Evolutionary conservation across 2,113 vertebrate species (phyloP).

Genomic region (Lepisosteus osseus): DNA sequence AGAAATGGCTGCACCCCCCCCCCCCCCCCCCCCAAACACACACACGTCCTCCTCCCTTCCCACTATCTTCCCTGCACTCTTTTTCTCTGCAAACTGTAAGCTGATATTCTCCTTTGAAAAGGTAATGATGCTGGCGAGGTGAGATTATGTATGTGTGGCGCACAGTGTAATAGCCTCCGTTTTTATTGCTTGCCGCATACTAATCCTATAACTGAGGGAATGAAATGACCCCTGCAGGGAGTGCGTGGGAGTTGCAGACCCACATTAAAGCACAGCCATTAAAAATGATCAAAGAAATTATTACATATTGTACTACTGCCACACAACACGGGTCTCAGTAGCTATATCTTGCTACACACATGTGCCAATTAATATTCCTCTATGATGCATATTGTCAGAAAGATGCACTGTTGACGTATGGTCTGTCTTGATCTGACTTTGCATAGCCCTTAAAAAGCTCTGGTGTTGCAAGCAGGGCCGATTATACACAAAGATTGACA

Average conservation of each 20-base stretch:
- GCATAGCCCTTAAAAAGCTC: too few species aligned
- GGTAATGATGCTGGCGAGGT: slow-evolving; percentile 69
- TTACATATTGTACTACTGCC: slow-evolving; percentile 48
- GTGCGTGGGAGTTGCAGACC: slow-evolving; percentile 55
- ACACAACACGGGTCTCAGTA: slow-evolving; percentile 59
- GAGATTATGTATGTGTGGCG: slow-evolving; percentile 67
- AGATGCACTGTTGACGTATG: slow-evolving; percentile 51
- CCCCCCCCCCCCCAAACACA: background rate
- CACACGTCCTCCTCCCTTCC: slow-evolving; percentile 11
- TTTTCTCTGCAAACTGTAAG: slow-evolving; percentile 51
- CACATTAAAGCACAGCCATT: slow-evolving; percentile 71
- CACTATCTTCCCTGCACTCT: slow-evolving; percentile 42
- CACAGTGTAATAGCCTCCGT: slow-evolving; percentile 62
- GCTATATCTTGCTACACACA: slow-evolving; percentile 40
- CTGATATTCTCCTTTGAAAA: slow-evolving; percentile 67
- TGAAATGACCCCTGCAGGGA: slow-evolving; percentile 74
- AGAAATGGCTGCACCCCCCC: slow-evolving; percentile 2
- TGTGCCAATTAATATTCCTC: slow-evolving; percentile 53
- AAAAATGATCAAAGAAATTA: slow-evolving; percentile 77
- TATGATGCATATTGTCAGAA: slow-evolving; percentile 60
- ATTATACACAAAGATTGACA: too few species aligned
- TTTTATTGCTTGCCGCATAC: slow-evolving; percentile 70
- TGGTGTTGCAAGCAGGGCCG: too few species aligned
- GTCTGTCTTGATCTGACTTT: too few species aligned
- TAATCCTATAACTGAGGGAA: slow-evolving; percentile 71